These are phyloP conservation scores for Idris sp. DNA, from an alignment of 1,140 invertebrate genomes.

Conservation along the genomic window DNA sequence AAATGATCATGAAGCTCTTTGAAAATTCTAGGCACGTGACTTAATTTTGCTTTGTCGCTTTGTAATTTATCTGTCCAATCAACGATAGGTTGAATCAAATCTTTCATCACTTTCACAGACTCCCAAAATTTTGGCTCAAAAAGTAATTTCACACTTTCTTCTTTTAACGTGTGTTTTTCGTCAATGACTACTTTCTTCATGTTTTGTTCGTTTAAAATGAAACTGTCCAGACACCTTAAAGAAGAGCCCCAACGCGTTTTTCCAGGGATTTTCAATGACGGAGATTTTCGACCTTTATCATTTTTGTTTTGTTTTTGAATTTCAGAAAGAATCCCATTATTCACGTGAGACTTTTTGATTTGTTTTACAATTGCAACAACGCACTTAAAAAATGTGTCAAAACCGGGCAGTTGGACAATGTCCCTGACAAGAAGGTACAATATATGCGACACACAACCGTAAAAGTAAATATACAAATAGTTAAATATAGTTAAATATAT, in stretches of 20 bases:
- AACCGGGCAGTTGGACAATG: conserved; percentile 10
- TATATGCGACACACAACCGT: conserved; percentile 20
- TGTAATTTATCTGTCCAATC: conserved; percentile 15
- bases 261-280: conserved; percentile 51
- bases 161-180: conserved; percentile 28
- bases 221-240: conserved; percentile 55
- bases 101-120: conserved; percentile 8
- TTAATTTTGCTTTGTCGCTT: conserved; percentile 15
- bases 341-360: conserved; percentile 57
- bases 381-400: conserved; percentile 45
- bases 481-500: too few species aligned
- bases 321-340: conserved; percentile 30
- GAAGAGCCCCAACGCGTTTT: conserved; percentile 42
- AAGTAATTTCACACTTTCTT: conserved; percentile 18
- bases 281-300: conserved; percentile 28
- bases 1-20: conserved; percentile 21
- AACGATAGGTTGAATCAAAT: conserved; percentile 17
- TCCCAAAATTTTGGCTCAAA: conserved; percentile 40
- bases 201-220: conserved; percentile 58
- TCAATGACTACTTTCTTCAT: conserved; percentile 59
- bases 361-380: conserved; percentile 49
- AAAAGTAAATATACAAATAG: conserved; percentile 43
- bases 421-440: conserved; percentile 27
- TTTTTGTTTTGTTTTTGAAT: conserved; percentile 17
- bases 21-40: conserved; percentile 23